Conservation (phyloP, 2,888 invertebrate species). For the Cepaea hortensis region DNA sequence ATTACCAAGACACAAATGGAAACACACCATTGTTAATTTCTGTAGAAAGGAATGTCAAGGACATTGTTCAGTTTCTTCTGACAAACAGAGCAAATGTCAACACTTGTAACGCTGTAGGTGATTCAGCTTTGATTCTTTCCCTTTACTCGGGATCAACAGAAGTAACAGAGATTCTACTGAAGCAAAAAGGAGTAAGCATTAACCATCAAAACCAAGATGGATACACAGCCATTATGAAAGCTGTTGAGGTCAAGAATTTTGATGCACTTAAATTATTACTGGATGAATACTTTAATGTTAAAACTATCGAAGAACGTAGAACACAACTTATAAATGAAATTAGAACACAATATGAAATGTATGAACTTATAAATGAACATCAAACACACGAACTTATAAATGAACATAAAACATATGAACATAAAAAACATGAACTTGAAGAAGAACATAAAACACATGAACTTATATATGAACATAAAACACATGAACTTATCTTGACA, state of each 20-base stretch:
- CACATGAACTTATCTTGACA: too few species aligned
- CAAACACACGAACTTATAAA: too few species aligned
- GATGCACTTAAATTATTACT: not conserved
- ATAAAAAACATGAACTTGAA: not conserved
- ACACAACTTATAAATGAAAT: too few species aligned
- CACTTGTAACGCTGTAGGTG: too few species aligned
- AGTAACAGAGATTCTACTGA: too few species aligned
- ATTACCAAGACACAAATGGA: conserved; percentile 8
- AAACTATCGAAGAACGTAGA: too few species aligned
- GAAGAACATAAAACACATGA: too few species aligned
- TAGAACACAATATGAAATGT: too few species aligned
- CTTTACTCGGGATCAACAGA: too few species aligned
- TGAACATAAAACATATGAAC: not conserved
- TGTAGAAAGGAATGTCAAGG: not conserved
- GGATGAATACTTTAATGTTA: not conserved
- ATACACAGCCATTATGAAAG: conserved; percentile 10
- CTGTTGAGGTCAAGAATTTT: not conserved
- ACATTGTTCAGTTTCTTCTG: not conserved
- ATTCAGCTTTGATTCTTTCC: too few species aligned
- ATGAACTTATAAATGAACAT: too few species aligned
- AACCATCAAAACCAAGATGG: conserved; percentile 13
- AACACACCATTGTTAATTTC: conserved; percentile 11
- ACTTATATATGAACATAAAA: too few species aligned
- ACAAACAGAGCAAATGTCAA: not conserved
- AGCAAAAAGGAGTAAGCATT: not conserved